Evolutionary conservation across 2,888 invertebrate genomes (phyloP).

Genomic region (Xestia ashworthii): DNA sequence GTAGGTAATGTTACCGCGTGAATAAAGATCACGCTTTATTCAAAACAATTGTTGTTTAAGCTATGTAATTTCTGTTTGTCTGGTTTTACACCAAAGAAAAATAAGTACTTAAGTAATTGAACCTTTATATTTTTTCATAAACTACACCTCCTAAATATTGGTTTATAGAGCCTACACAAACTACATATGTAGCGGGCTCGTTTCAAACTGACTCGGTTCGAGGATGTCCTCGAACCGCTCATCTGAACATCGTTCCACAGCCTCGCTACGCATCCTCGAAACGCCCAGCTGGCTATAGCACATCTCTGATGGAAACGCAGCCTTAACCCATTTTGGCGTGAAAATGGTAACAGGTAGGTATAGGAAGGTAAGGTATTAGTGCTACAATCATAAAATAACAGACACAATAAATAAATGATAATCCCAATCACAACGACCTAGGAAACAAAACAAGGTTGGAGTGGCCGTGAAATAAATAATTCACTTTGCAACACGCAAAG

Average conservation of each 20-base stretch:
- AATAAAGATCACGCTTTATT: slow-evolving; percentile 31
- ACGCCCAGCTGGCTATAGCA: too few species aligned
- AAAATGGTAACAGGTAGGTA: neutral
- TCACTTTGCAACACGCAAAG: slow-evolving; percentile 43
- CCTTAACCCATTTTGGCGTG: neutral
- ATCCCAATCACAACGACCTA: slow-evolving; percentile 25
- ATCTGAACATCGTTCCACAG: too few species aligned
- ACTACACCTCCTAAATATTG: neutral
- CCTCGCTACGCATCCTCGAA: too few species aligned
- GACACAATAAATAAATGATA: slow-evolving; percentile 4
- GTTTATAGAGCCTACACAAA: neutral
- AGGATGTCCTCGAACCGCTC: too few species aligned
- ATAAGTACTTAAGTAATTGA: neutral
- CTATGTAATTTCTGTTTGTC: neutral
- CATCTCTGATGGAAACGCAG: too few species aligned
- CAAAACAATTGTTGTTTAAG: slow-evolving; percentile 17
- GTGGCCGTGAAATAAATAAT: slow-evolving; percentile 54
- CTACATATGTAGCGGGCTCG: too few species aligned
- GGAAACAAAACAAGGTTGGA: slow-evolving; percentile 50
- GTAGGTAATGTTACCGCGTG: slow-evolving; percentile 35
- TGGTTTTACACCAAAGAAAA: neutral
- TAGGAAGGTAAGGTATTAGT: neutral
- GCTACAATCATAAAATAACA: slow-evolving; percentile 1
- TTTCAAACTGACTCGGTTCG: too few species aligned
- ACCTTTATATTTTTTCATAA: slow-evolving; percentile 1